Base-by-base conservation (phyloP, 2,888 invertebrate species). In the Trichogramma evanescens region DNA sequence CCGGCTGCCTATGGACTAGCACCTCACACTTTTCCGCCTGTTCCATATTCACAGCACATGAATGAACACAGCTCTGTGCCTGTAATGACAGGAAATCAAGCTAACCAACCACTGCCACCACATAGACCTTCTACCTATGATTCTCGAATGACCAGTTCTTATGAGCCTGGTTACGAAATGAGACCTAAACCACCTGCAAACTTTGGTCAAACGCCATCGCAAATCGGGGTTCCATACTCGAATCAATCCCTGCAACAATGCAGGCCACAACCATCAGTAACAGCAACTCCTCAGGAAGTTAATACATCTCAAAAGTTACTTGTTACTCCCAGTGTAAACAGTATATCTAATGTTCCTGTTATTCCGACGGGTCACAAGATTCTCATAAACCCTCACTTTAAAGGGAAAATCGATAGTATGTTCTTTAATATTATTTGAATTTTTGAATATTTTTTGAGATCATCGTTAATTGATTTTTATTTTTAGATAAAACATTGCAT, bases 301-400 rank as follows among this genome's bases (percentile, higher is more conserved):
- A 13, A 13, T 13, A 13, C 13, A 13, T 13, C 13, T 13, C 13
- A 13, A 13, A 13, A 7, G 54, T 13, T 13, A 13, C 13, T 13
- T 13, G 13, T 13, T 13, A 13, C 63, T 49, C 63, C 70, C 4
- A 70, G 69, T 61, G 66, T 73, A 51, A 64, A 74, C 39, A 72
- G 65, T 60, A 52, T 67, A 56, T 67, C 71, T 63, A 71, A 72
- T 59, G 67, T 75, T 64, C 69, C 74, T 45, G 45, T 51, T 42
- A 43, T 64, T 41, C 61, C 63, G 44, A 59, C 73, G 46, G 82
- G 82, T 0, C 85, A 82, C 77, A 88, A 84, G 73, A 88, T 82
- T 73, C 81, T 83, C 69, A 88, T 86, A 71, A 88, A 84, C 79
- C 90, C 85, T 6, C 85, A 86, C 71, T 86, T 84, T 69, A 83